Conservation (phyloP, 1,140 invertebrate species). For the Heliconius eleuchia region DNA sequence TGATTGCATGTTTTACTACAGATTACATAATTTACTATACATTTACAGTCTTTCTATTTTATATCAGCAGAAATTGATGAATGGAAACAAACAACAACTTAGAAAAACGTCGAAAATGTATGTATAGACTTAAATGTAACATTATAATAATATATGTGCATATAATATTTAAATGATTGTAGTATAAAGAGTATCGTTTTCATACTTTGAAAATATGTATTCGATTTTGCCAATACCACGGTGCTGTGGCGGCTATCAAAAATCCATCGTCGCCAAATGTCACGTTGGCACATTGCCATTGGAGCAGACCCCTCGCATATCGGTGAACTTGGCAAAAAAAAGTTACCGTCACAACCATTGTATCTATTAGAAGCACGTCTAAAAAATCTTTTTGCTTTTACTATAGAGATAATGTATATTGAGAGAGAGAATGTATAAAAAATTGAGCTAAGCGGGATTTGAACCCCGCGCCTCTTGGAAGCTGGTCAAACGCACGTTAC, state of each 20-base stretch:
- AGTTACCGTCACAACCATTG: conserved; percentile 11
- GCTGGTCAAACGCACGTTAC: too few species aligned
- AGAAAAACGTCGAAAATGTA: too few species aligned
- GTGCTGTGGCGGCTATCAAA: conserved; percentile 29
- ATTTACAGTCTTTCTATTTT: too few species aligned
- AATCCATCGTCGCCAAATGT: conserved; percentile 32
- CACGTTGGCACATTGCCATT: conserved; percentile 30
- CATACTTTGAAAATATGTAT: conserved; percentile 14
- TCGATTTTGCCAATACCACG: conserved; percentile 26
- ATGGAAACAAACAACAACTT: too few species aligned
- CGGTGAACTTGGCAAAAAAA: conserved; percentile 26
- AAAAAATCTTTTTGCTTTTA: neutral
- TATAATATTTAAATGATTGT: neutral
- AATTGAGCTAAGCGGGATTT: too few species aligned
- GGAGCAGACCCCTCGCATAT: conserved; percentile 18
- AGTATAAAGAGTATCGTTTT: conserved; percentile 1
- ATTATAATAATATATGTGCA: neutral
- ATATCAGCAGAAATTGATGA: too few species aligned
- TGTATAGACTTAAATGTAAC: neutral
- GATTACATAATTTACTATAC: too few species aligned
- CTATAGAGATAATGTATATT: too few species aligned
- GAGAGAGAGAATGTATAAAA: too few species aligned
- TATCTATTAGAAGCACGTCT: neutral
- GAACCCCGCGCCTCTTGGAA: too few species aligned
- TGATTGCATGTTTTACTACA: too few species aligned